phyloP scores from a whole-genome alignment of 2,113 vertebrate species.

The Diglossa brunneiventris region DNA sequence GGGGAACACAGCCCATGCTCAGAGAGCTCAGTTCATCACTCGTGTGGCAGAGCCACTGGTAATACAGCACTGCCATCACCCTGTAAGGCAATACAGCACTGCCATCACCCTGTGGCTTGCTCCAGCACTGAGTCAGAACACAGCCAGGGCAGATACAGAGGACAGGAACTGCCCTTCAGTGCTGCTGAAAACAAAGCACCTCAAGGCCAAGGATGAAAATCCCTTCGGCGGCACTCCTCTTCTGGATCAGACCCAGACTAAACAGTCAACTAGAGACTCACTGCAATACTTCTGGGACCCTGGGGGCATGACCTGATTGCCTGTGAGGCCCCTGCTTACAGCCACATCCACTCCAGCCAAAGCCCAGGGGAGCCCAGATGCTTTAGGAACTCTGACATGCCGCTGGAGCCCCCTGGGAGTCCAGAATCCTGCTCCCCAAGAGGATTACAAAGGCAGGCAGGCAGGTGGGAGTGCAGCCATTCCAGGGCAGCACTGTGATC shows the following conservation, averaged over 20 bases:
- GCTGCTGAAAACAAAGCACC: background rate
- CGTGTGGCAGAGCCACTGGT: rapidly evolving
- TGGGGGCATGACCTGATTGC: background rate
- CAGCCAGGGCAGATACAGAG: background rate
- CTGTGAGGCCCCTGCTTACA: background rate
- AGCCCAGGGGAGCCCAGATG: background rate
- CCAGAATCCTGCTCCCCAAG: background rate
- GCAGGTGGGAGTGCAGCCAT: background rate
- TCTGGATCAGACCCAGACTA: constrained; percentile 8
- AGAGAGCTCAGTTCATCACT: background rate
- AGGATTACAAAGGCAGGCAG: background rate
- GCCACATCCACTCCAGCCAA: background rate
- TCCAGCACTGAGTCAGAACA: rapidly evolving
- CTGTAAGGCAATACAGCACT: rapidly evolving
- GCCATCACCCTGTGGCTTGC: background rate
- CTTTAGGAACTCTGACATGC: background rate
- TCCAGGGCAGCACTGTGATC: background rate
- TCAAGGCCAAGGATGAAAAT: background rate
- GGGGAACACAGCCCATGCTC: background rate
- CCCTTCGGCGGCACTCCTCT: background rate
- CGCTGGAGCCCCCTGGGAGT: rapidly evolving
- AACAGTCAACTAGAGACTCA: background rate
- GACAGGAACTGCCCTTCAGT: background rate
- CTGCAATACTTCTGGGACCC: background rate
- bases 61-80: too few relatives aligned